Percentiles rank a stretch among this genome's conserved stretches.
These are phyloP conservation scores for Platycnemis pennipes DNA, from an alignment of 2,888 invertebrate genomes.

Conservation along the genomic window DNA sequence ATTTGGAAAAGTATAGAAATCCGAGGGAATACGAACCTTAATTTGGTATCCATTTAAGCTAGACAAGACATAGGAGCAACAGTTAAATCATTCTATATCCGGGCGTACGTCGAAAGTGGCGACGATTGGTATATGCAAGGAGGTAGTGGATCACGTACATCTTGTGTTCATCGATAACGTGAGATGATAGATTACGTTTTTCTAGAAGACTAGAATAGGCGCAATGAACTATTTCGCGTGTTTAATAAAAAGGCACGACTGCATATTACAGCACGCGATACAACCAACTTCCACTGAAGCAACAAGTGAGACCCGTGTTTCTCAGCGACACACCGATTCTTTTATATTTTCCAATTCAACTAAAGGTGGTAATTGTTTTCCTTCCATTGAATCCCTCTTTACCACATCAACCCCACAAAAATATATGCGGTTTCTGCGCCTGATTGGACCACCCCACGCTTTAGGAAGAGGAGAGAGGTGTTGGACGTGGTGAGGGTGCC, in stretches of 20 bases:
- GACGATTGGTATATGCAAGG: too few relatives aligned
- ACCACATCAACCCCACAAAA: neutral
- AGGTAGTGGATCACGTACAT: too few relatives aligned
- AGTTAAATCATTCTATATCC: too few relatives aligned
- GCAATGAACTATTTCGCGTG: too few relatives aligned
- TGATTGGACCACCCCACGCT: neutral
- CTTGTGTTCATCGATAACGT: too few relatives aligned
- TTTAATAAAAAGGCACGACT: neutral
- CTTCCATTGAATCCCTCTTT: slow-evolving; percentile 9
- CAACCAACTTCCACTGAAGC: neutral
- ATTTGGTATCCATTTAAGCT: too few relatives aligned
- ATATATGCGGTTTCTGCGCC: neutral
- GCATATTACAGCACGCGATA: neutral
- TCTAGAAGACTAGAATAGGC: too few relatives aligned
- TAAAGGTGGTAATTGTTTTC: slow-evolving; percentile 20
- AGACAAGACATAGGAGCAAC: too few relatives aligned
- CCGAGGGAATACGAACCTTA: too few relatives aligned
- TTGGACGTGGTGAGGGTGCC: slow-evolving; percentile 89
- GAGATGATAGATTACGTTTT: too few relatives aligned
- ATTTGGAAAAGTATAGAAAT: too few relatives aligned
- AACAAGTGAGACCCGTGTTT: slow-evolving; percentile 37
- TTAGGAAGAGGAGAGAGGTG: slow-evolving; percentile 80
- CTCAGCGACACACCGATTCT: neutral
- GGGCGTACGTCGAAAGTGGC: too few relatives aligned
- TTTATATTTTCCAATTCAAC: neutral